These are phyloP conservation scores for Actinia tenebrosa DNA, from an alignment of 64 coral and sea anemone genomes.

Conservation along the genomic window DNA sequence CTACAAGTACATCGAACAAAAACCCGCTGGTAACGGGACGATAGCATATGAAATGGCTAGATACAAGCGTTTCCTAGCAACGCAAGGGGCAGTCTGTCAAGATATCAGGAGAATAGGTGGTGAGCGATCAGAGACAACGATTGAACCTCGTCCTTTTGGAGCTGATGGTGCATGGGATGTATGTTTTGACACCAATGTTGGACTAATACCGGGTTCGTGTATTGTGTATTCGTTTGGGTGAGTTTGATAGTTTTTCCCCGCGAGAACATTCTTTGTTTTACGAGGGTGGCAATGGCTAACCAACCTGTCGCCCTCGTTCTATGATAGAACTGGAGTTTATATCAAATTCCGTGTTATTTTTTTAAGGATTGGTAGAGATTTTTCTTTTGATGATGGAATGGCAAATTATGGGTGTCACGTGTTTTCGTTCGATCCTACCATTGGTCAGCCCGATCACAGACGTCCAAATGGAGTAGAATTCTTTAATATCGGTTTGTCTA, in stretches of 20 bases:
- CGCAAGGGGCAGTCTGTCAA: constrained; percentile 61
- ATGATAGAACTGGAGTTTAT: too few relatives aligned
- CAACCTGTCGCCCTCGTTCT: too few relatives aligned
- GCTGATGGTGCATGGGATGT: constrained; percentile 89
- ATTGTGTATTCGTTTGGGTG: constrained; percentile 91
- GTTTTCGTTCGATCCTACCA: constrained; percentile 81
- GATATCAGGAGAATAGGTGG: constrained; percentile 68
- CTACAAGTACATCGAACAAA: constrained; percentile 17
- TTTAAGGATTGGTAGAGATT: constrained; percentile 59
- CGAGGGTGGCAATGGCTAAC: too few relatives aligned
- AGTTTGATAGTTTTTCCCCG: not conserved
- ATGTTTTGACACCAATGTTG: constrained; percentile 76
- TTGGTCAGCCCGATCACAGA: constrained; percentile 51
- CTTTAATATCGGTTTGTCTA: constrained; percentile 64
- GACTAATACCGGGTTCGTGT: constrained; percentile 31
- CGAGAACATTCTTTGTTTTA: too few relatives aligned
- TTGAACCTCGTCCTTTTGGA: constrained; percentile 22
- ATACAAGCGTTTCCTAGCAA: constrained; percentile 53
- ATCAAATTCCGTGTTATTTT: not conserved
- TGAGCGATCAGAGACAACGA: constrained; percentile 9
- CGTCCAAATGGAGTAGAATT: constrained; percentile 52
- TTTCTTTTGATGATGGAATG: constrained; percentile 82
- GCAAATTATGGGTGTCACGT: constrained; percentile 68
- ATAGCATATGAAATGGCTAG: constrained; percentile 44
- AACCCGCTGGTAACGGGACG: constrained; percentile 36